phyloP scores from a whole-genome alignment of 2,797 vertebrate species.

The Lutjanus argentimaculatus region DNA sequence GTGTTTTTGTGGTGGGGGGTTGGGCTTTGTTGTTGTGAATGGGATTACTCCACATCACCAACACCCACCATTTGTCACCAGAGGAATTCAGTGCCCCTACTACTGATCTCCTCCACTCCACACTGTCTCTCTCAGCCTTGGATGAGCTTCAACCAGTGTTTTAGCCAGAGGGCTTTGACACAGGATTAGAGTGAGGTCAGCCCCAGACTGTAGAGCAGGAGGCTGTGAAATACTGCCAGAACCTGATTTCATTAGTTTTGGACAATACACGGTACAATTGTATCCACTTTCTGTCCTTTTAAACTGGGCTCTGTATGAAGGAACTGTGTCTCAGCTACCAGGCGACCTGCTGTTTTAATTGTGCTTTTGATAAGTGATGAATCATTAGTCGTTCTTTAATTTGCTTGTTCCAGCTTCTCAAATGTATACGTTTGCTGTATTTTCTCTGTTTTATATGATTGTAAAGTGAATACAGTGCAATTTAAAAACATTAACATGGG shows the following conservation, averaged over 20 bases:
- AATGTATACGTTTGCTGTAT: not conserved
- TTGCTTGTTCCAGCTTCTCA: not conserved
- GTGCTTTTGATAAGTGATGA: not conserved
- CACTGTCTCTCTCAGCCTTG: slow-evolving; percentile 49
- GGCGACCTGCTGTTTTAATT: not conserved
- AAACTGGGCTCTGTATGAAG: not conserved
- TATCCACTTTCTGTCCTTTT: slow-evolving; percentile 1
- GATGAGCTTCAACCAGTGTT: slow-evolving; percentile 69
- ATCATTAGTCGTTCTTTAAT: not conserved
- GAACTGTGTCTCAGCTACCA: not conserved
- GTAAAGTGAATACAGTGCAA: not conserved
- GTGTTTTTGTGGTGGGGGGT: slow-evolving; percentile 55
- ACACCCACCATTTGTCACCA: slow-evolving; percentile 71
- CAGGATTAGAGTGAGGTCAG: slow-evolving; percentile 67
- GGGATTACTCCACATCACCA: slow-evolving; percentile 78
- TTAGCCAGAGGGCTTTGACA: slow-evolving; percentile 66
- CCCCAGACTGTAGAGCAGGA: slow-evolving; percentile 48
- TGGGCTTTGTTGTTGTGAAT: slow-evolving; percentile 81
- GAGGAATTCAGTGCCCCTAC: slow-evolving; percentile 71
- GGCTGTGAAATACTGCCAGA: slow-evolving; percentile 60
- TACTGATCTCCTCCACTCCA: slow-evolving; percentile 56
- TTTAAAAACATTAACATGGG: not conserved
- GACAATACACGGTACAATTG: slow-evolving; percentile 9
- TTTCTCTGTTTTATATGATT: not conserved
- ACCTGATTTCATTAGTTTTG: slow-evolving; percentile 57